A percentile compares a stretch with the other conserved stretches of the same genome.
Evolutionary conservation across 2,797 vertebrate genomes (phyloP).

Genomic region (Meriones psammophilus): DNA sequence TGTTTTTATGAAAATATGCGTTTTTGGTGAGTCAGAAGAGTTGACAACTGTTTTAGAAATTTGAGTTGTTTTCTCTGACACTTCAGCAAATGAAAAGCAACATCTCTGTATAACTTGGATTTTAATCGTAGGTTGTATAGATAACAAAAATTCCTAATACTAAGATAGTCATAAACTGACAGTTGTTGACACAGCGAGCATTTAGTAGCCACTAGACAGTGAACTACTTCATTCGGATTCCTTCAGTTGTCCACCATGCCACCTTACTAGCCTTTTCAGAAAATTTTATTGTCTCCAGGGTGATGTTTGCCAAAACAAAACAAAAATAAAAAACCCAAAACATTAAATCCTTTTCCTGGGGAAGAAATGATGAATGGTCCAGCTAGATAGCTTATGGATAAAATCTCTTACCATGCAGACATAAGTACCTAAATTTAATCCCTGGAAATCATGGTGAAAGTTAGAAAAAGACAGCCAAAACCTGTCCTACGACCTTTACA

Average conservation of each 20-base stretch:
- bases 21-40: background rate
- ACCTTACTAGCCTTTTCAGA: background rate
- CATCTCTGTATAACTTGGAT: background rate
- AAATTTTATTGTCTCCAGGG: background rate
- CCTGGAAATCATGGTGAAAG: background rate
- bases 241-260: background rate
- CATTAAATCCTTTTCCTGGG: background rate
- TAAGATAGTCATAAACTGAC: background rate
- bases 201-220: background rate
- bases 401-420: background rate
- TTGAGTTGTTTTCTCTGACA: background rate
- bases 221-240: background rate
- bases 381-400: background rate
- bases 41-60: background rate
- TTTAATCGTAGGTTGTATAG: background rate
- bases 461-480: background rate
- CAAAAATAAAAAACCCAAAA: background rate
- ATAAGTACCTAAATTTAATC: background rate
- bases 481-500: background rate
- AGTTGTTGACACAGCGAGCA: background rate
- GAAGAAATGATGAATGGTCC: background rate
- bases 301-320: background rate
- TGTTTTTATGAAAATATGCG: background rate
- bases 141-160: background rate
- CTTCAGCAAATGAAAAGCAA: background rate